A percentile compares a stretch with the other conserved stretches of the same genome.
These are phyloP conservation scores for Rhagologus leucostigma DNA, from an alignment of 2,113 vertebrate species.

Conservation along the genomic window DNA sequence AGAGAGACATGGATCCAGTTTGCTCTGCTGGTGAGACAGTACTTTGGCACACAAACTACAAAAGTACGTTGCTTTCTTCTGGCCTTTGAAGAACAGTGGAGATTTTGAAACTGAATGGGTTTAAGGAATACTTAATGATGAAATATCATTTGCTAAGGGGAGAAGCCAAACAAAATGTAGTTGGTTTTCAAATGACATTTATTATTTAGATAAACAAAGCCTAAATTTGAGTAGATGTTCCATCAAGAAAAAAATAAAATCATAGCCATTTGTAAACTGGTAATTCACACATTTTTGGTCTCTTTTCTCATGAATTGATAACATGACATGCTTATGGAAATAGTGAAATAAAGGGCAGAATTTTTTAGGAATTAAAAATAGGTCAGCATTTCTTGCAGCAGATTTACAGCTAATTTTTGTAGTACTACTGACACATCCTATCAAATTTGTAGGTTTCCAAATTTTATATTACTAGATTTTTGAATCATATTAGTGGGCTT, in stretches of 20 bases:
- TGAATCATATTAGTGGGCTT: background rate
- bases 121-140: background rate
- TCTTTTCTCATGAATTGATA: background rate
- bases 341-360: background rate
- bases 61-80: background rate
- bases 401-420: background rate
- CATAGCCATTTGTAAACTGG: background rate
- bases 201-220: background rate
- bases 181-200: background rate
- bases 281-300: background rate
- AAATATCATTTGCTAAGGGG: background rate
- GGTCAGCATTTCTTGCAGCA: background rate
- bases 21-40: background rate
- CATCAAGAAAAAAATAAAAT: background rate
- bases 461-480: background rate
- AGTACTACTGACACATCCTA: background rate
- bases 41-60: background rate
- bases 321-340: background rate
- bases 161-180: background rate
- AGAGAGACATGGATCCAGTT: background rate
- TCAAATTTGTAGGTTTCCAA: background rate
- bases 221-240: background rate
- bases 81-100: background rate
- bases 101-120: background rate
- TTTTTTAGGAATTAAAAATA: background rate